These are phyloP conservation scores for Tichodroma muraria DNA, from an alignment of 2,113 vertebrate genomes.

Conservation along the genomic window DNA sequence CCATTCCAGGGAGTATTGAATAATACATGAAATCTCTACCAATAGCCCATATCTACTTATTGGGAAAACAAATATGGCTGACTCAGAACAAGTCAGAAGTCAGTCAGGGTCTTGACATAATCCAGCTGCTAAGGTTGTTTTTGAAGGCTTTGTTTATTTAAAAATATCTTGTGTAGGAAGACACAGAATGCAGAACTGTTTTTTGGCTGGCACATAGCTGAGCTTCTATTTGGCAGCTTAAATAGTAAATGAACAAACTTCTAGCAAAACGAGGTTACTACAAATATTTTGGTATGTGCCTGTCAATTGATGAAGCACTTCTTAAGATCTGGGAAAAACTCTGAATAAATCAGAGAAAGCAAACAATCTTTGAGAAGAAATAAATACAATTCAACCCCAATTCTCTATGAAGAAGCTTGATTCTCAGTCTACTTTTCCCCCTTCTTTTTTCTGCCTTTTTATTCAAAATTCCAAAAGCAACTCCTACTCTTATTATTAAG, in stretches of 20 bases:
- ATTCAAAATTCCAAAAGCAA: background rate
- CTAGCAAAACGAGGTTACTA: conserved; percentile 15
- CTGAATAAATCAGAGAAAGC: background rate
- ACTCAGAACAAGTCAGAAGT: background rate
- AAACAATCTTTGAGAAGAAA: background rate
- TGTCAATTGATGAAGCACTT: background rate
- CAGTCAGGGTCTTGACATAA: background rate
- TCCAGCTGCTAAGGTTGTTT: background rate
- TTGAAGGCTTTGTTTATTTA: background rate
- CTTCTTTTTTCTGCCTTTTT: background rate
- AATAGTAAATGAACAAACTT: conserved; percentile 31
- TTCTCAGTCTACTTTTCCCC: background rate
- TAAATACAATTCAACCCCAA: background rate
- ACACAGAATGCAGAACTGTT: background rate
- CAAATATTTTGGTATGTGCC: conserved; percentile 9
- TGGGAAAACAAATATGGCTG: background rate
- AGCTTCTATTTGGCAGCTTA: background rate
- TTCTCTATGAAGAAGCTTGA: background rate
- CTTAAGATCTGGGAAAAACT: background rate
- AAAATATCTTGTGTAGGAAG: background rate
- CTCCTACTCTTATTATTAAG: background rate
- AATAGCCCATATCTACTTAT: background rate
- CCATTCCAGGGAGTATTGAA: background rate
- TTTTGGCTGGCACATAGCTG: background rate
- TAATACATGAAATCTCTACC: background rate